Conservation (phyloP, 2,113 vertebrate genomes). For the Rhadina sibilatrix region DNA sequence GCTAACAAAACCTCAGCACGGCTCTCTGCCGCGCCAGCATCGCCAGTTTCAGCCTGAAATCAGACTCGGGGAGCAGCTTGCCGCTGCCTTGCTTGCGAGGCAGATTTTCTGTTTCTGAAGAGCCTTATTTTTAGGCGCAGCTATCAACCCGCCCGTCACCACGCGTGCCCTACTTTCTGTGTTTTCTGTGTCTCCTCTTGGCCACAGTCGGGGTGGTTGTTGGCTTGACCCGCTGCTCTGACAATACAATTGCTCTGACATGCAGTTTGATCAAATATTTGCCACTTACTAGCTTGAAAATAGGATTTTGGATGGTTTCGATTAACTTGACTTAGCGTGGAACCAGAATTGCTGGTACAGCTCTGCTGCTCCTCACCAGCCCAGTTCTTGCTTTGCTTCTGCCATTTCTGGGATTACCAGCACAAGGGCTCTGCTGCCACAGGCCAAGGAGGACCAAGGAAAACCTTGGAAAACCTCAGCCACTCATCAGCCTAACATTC, state of each 20-base stretch:
- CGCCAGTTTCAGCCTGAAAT: not conserved
- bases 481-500: not conserved
- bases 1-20: not conserved
- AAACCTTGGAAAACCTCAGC: not conserved
- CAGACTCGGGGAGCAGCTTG: constrained; percentile 8
- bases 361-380: not conserved
- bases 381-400: not conserved
- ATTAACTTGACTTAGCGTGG: not conserved
- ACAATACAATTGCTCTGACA: not conserved
- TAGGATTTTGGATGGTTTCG: not conserved
- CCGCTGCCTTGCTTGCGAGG: not conserved
- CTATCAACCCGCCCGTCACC: not conserved
- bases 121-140: constrained; percentile 55
- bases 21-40: not conserved
- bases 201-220: not conserved
- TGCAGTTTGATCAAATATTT: constrained; percentile 14
- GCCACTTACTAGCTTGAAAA: not conserved
- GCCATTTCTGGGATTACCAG: not conserved
- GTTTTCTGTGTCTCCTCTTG: constrained; percentile 26
- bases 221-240: not conserved
- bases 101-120: constrained; percentile 47
- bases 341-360: not conserved
- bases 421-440: not conserved
- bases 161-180: constrained; percentile 40
- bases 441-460: not conserved